phyloP scores from a whole-genome alignment of 1,140 invertebrate genomes.

The Euwallacea similis region DNA sequence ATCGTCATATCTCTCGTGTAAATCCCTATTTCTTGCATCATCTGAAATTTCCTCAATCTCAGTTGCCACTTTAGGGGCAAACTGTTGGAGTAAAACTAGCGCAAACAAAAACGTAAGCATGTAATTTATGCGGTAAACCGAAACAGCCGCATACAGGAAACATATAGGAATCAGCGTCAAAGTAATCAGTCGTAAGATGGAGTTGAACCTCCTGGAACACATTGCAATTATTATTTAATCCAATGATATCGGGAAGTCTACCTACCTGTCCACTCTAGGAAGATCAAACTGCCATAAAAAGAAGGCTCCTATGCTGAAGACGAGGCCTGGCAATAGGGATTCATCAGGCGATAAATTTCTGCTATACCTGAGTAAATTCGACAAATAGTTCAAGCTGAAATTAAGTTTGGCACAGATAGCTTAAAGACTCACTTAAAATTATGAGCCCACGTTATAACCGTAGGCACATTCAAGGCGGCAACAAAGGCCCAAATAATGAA shows the following conservation, averaged over 20 bases:
- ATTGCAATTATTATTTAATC: neutral
- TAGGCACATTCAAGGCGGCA: slow-evolving; percentile 59
- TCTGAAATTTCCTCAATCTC: neutral
- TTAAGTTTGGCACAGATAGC: neutral
- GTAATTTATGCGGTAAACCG: slow-evolving; percentile 61
- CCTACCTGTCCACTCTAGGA: slow-evolving; percentile 55
- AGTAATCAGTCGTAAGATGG: slow-evolving; percentile 55
- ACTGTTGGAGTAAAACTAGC: slow-evolving; percentile 60
- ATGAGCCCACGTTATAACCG: slow-evolving; percentile 63
- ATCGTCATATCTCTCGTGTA: slow-evolving; percentile 36
- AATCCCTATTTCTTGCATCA: slow-evolving; percentile 3
- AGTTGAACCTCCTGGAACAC: slow-evolving; percentile 57
- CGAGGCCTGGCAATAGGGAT: slow-evolving; percentile 56
- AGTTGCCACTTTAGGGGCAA: slow-evolving; percentile 41
- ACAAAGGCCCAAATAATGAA: slow-evolving; percentile 61
- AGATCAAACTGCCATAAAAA: slow-evolving; percentile 59
- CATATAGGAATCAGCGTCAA: slow-evolving; percentile 57
- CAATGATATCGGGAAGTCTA: neutral
- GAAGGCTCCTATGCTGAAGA: slow-evolving; percentile 56
- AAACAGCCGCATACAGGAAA: slow-evolving; percentile 59
- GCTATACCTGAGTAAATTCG: slow-evolving; percentile 54
- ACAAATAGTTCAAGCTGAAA: slow-evolving; percentile 25
- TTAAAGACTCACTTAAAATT: slow-evolving; percentile 60
- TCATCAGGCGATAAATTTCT: slow-evolving; percentile 57
- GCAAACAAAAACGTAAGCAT: slow-evolving; percentile 58